Evolutionary conservation across 1,140 invertebrate genomes (phyloP), one percentile per base, ranked within the genome.

Genomic region (Heliothis virescens): DNA sequence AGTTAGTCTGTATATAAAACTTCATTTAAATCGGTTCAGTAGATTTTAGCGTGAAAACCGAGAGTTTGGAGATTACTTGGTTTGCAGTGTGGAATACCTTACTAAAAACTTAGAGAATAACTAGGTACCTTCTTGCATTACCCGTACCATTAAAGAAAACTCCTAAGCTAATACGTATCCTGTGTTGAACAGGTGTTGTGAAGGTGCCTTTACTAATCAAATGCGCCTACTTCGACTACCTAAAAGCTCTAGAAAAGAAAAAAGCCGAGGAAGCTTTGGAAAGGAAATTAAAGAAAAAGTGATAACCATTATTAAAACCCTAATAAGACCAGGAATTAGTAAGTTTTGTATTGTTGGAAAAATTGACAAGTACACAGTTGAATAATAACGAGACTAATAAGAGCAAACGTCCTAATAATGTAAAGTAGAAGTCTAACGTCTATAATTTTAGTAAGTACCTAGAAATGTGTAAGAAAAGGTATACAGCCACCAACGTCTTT

Each of bases 181-280:
- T 55, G 7, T 26, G 11, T 52, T 71, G 18, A 50, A 50, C 69
- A 94, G 93, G 92, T 79, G 86, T 94, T 3, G 92, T 93, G 2
- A 93, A 93, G 83, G 79, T 94, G 4, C 93, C 93, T 11, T n/a
- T 91, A 21, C 18, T 92, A 12, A 77, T 93, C 48, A 94, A 94
- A 65, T 94, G 93, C 73, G 89, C 90, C 0, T 94, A 94, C 65
- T 73, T 92, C n/a, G 91, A 93, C 69, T 94, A 93, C 52, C 74
- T 91, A 0, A 89, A 91, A 63, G 92, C 90, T 0, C 80, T 93
- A 5, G 86, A 90, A 73, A 90, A 85, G 82, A 90, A 90, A 71
- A 74, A 86, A 47, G 83, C 83, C 5, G 87, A 93, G 65, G 83
- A 85, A 7, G 83, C 77, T 9, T 85, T 83, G 48, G 90, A 94